A percentile compares a stretch with the other conserved stretches of the same genome.
Evolutionary conservation across 2,888 invertebrate genomes (phyloP).

Genomic region (Pimpla rufipes): DNA sequence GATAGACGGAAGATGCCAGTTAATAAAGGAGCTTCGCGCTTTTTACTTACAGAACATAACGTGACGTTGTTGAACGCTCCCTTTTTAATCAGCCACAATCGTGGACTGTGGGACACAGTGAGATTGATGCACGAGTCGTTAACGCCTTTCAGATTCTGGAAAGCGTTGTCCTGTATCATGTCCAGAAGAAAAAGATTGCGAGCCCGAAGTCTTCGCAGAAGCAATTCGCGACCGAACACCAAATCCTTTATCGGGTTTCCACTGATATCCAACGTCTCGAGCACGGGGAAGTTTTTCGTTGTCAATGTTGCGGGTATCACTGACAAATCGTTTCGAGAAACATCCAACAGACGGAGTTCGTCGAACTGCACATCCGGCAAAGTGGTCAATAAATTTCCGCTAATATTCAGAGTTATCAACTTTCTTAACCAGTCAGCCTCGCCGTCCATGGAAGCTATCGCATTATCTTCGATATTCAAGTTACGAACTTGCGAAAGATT

Average conservation of each 20-base stretch:
- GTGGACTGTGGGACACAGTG: conserved; percentile 86
- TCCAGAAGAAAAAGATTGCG: conserved; percentile 72
- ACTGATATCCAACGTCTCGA: conserved; percentile 86
- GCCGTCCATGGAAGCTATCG: conserved; percentile 69
- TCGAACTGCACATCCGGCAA: conserved; percentile 85
- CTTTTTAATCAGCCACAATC: conserved; percentile 84
- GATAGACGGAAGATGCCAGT: neutral
- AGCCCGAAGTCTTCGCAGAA: conserved; percentile 85
- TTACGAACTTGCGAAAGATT: conserved; percentile 68
- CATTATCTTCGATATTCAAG: conserved; percentile 76
- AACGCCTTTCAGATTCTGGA: conserved; percentile 84
- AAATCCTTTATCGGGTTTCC: conserved; percentile 86
- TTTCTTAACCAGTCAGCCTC: conserved; percentile 60
- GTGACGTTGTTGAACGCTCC: conserved; percentile 84
- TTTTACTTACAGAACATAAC: conserved; percentile 86
- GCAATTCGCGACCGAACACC: conserved; percentile 86
- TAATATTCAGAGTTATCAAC: conserved; percentile 76
- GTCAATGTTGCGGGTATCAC: conserved; percentile 86
- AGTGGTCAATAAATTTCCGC: conserved; percentile 83
- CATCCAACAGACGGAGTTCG: conserved; percentile 86
- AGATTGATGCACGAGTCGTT: conserved; percentile 85
- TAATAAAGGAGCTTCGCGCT: neutral
- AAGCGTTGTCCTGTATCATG: conserved; percentile 84
- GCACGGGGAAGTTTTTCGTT: conserved; percentile 85
- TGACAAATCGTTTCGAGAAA: conserved; percentile 86